Evolutionary conservation across 2,888 invertebrate genomes (phyloP).

Genomic region (Hydrotaea diabolus): DNA sequence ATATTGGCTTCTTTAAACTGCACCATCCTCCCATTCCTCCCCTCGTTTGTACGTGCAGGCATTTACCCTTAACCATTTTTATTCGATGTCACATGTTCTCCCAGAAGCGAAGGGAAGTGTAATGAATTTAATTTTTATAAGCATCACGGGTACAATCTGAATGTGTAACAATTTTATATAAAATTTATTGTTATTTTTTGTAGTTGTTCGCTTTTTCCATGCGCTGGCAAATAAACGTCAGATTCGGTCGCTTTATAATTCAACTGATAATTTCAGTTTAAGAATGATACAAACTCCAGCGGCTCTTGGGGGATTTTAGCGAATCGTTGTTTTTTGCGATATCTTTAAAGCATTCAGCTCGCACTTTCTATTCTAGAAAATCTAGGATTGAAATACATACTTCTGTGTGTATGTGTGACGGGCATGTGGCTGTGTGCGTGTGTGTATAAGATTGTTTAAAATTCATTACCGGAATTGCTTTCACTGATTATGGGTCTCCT

Average conservation of each 20-base stretch:
- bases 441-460: slow-evolving; percentile 36
- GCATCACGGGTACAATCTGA: slow-evolving; percentile 57
- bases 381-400: neutral
- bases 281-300: neutral
- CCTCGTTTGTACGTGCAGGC: slow-evolving; percentile 5
- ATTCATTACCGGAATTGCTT: slow-evolving; percentile 41
- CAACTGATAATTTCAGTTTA: slow-evolving; percentile 6
- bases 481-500: slow-evolving; percentile 43
- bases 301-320: neutral
- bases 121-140: slow-evolving; percentile 66
- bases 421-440: too few species aligned
- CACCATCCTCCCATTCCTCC: neutral
- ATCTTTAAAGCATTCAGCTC: neutral
- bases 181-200: slow-evolving; percentile 58
- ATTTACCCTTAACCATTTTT: neutral
- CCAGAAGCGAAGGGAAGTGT: slow-evolving; percentile 20
- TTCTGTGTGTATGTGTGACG: neutral
- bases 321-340: slow-evolving; percentile 15
- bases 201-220: slow-evolving; percentile 7
- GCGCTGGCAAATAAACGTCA: slow-evolving; percentile 18
- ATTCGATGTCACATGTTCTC: slow-evolving; percentile 39
- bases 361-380: neutral
- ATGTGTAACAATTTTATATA: slow-evolving; percentile 44
- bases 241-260: slow-evolving; percentile 18
- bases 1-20: too few species aligned